Conservation (phyloP, 1,140 invertebrate species). For the Eriocheir sinensis region DNA sequence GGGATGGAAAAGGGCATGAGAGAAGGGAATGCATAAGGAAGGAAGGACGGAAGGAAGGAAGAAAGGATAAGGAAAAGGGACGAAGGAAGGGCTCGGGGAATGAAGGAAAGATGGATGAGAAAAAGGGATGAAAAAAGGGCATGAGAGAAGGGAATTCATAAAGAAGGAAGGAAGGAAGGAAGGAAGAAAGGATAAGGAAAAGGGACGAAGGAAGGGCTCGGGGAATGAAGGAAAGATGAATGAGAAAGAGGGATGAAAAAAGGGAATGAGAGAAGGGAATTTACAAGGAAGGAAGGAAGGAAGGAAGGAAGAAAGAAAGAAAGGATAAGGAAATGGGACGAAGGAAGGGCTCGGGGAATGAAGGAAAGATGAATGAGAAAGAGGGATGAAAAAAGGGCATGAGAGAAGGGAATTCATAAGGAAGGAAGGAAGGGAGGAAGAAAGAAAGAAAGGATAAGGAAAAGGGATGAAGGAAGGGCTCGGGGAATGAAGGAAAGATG, state of each 20-base stretch:
- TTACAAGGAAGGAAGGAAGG: neutral
- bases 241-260: neutral
- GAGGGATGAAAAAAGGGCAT: neutral
- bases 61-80: too few relatives aligned
- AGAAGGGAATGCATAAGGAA: neutral
- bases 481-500: neutral
- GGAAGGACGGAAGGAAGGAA: too few relatives aligned
- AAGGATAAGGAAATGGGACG: neutral
- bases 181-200: neutral
- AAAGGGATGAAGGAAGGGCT: neutral
- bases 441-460: neutral
- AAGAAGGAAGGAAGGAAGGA: neutral
- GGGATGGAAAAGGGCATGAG: neutral
- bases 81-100: neutral
- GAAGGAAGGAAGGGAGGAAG: neutral
- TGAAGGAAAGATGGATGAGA: too few relatives aligned
- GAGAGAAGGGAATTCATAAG: neutral
- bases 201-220: neutral
- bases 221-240: neutral
- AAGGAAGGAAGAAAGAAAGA: neutral
- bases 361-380: constrained; percentile 26
- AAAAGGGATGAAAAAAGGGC: neutral
- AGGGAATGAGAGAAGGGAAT: neutral
- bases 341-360: neutral
- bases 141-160: neutral